Conservation (phyloP, 2,888 invertebrate genomes). For the Dorcus parallelipipedus region DNA sequence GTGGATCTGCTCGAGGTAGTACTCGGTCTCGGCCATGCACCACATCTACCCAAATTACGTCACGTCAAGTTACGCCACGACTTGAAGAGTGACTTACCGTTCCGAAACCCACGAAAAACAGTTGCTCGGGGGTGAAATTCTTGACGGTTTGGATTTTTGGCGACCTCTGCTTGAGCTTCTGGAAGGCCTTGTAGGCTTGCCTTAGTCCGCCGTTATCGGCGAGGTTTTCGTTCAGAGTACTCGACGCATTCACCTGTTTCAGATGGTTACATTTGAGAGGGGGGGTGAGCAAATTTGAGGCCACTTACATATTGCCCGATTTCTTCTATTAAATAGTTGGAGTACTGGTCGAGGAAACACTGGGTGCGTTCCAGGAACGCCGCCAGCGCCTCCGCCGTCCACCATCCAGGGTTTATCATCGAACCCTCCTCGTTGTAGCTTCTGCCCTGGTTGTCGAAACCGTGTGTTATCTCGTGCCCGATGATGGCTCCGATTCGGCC, state of each 20-base stretch:
- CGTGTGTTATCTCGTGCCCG: slow-evolving; percentile 58
- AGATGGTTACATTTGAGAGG: neutral
- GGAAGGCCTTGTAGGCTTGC: slow-evolving; percentile 40
- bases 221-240: slow-evolving; percentile 50
- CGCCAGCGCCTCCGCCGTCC: slow-evolving; percentile 37
- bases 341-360: slow-evolving; percentile 50
- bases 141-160: slow-evolving; percentile 6
- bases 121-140: slow-evolving; percentile 39
- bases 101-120: slow-evolving; percentile 46
- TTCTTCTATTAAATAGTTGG: slow-evolving; percentile 43
- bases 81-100: slow-evolving; percentile 37
- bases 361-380: slow-evolving; percentile 39
- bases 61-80: neutral
- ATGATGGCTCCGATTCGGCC: slow-evolving; percentile 56
- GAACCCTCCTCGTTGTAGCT: slow-evolving; percentile 59
- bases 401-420: slow-evolving; percentile 40
- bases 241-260: slow-evolving; percentile 49
- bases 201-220: slow-evolving; percentile 48
- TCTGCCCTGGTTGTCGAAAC: slow-evolving; percentile 44
- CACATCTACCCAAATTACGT: slow-evolving; percentile 37
- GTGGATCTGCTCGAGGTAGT: slow-evolving; percentile 31
- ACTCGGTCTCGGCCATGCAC: slow-evolving; percentile 38
- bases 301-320: slow-evolving; percentile 36
- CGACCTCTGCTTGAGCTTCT: slow-evolving; percentile 24
- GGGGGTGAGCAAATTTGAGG: neutral